These are phyloP conservation scores for Arenicola marina DNA, from an alignment of 2,888 invertebrate species.

Conservation along the genomic window DNA sequence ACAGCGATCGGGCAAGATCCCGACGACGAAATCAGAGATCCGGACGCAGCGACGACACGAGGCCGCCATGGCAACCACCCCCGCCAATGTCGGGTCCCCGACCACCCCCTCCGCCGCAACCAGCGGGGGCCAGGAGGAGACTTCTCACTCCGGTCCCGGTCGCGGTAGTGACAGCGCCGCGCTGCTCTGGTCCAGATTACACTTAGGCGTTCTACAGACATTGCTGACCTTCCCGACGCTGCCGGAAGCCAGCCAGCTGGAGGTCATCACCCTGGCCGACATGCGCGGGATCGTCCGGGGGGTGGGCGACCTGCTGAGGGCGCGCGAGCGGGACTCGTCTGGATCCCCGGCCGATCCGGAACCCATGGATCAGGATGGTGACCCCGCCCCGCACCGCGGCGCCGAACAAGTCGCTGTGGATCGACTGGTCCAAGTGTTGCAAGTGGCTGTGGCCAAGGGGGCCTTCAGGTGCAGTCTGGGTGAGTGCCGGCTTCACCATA, in stretches of 20 bases:
- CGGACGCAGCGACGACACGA: no score
- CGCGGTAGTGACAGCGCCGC: no score
- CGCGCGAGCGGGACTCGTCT: background rate
- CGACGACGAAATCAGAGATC: background rate
- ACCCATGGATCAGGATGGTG: background rate
- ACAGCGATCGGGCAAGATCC: no score
- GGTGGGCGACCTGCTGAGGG: background rate
- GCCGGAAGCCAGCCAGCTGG: constrained; percentile 29
- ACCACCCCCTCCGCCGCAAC: background rate
- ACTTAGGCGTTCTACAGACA: constrained; percentile 26
- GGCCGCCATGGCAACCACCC: background rate
- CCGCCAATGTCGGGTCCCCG: background rate
- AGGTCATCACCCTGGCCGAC: constrained; percentile 38
- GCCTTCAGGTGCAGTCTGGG: constrained; percentile 60
- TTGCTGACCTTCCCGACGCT: constrained; percentile 22
- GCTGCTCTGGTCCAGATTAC: constrained; percentile 25
- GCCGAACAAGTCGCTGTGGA: constrained; percentile 70
- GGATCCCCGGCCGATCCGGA: no score
- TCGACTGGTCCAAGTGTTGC: constrained; percentile 81
- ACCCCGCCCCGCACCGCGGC: background rate
- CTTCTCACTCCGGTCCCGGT: no score
- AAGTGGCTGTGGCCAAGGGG: constrained; percentile 77
- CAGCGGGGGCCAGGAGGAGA: background rate
- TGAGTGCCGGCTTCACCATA: constrained; percentile 3
- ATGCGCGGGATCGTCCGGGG: constrained; percentile 27